A percentile compares a stretch with the other conserved stretches of the same genome.
Conservation (phyloP, 2,797 vertebrate species). For the Clarias pachynema region DNA sequence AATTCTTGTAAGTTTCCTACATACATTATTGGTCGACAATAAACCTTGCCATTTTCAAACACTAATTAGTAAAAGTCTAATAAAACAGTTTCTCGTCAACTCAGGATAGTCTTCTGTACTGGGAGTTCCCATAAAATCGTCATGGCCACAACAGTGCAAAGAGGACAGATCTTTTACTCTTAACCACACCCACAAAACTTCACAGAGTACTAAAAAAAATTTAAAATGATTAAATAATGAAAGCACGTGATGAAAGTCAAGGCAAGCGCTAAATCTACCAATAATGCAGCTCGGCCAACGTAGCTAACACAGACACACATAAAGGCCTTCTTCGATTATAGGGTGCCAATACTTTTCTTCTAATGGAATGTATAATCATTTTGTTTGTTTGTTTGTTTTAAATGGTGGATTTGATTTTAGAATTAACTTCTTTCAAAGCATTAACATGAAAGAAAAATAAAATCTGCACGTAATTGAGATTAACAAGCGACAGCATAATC, state of each 20-base stretch:
- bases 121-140: background rate
- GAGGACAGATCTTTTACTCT: background rate
- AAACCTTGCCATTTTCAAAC: background rate
- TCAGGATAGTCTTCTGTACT: background rate
- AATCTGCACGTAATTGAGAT: background rate
- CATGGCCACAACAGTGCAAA: background rate
- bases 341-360: background rate
- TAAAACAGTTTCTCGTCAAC: background rate
- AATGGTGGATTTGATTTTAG: background rate
- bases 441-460: background rate
- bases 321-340: background rate
- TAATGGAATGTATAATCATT: no score
- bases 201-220: background rate
- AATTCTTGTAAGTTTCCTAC: no score
- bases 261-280: background rate
- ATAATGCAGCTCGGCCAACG: background rate
- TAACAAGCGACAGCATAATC: background rate
- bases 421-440: background rate
- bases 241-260: background rate
- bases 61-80: background rate
- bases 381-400: background rate
- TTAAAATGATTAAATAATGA: background rate
- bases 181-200: background rate
- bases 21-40: no score
- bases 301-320: background rate